Evolutionary conservation across 1,140 invertebrate species (phyloP).

Genomic region (Adoxophyes honmai): DNA sequence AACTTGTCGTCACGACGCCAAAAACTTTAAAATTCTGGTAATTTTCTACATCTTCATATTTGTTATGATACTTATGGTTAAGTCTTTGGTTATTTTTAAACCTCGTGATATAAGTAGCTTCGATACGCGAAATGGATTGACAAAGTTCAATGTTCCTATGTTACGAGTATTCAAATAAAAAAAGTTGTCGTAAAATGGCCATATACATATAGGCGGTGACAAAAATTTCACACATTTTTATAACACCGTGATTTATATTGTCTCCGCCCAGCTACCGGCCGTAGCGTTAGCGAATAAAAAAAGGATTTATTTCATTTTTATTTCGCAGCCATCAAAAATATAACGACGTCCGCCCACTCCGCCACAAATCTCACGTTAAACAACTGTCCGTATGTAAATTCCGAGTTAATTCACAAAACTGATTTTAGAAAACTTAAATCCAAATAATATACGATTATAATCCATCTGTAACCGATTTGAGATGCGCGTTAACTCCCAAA

Average conservation of each 20-base stretch:
- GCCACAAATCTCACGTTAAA: not conserved
- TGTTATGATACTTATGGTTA: too few species aligned
- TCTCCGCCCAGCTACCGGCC: not conserved
- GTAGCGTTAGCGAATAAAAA: not conserved
- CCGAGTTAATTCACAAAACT: conserved; percentile 5
- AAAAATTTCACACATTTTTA: not conserved
- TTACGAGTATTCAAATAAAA: too few species aligned
- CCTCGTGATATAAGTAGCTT: too few species aligned
- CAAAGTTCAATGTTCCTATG: too few species aligned
- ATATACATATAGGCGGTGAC: too few species aligned
- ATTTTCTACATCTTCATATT: too few species aligned
- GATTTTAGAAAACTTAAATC: conserved; percentile 27
- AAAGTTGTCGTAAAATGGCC: too few species aligned
- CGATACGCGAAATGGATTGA: too few species aligned
- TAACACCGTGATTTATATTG: not conserved
- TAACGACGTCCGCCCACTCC: conserved; percentile 1
- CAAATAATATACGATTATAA: conserved; percentile 39
- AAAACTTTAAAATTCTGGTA: too few species aligned
- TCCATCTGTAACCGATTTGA: conserved; percentile 43
- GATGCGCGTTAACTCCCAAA: conserved; percentile 33
- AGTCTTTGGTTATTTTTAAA: too few species aligned
- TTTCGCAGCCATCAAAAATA: conserved; percentile 8
- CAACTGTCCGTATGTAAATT: conserved; percentile 1
- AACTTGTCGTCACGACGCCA: too few species aligned
- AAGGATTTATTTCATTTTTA: not conserved